phyloP scores from a whole-genome alignment of 2,888 invertebrate genomes.

The Tenthredo amoena region DNA sequence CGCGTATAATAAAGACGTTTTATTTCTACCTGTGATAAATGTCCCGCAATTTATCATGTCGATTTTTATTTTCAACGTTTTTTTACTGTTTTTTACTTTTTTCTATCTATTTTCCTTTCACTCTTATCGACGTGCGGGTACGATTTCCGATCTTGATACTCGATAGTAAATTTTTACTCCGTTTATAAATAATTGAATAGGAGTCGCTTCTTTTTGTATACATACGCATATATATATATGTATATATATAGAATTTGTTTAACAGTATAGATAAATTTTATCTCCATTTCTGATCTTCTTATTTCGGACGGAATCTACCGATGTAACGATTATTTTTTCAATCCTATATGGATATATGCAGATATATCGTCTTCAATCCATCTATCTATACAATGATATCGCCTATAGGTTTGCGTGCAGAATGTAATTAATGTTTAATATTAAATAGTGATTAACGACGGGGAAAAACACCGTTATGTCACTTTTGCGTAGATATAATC shows the following conservation, averaged over 20 bases:
- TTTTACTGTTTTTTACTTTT: neutral
- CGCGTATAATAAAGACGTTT: neutral
- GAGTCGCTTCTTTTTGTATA: too few relatives aligned
- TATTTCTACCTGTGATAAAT: neutral
- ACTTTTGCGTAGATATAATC: conserved; percentile 23
- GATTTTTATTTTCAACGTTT: neutral
- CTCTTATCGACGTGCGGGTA: too few relatives aligned
- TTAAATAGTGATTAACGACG: conserved; percentile 2
- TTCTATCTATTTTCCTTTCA: neutral
- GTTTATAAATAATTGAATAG: too few relatives aligned
- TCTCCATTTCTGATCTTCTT: neutral
- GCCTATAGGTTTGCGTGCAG: neutral
- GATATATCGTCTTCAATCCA: neutral
- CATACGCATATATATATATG: too few relatives aligned
- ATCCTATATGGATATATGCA: neutral
- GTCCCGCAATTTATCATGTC: neutral
- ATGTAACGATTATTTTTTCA: neutral
- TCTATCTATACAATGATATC: neutral
- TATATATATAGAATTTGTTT: too few relatives aligned
- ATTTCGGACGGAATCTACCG: neutral
- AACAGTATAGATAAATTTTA: neutral
- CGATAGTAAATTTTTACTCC: too few relatives aligned
- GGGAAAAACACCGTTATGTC: conserved; percentile 5
- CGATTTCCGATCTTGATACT: too few relatives aligned
- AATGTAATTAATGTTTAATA: conserved; percentile 17